Percentiles rank a stretch among this genome's conserved stretches.
Conservation (phyloP, 2,888 invertebrate species). For the Lasioglossum malachurum region DNA sequence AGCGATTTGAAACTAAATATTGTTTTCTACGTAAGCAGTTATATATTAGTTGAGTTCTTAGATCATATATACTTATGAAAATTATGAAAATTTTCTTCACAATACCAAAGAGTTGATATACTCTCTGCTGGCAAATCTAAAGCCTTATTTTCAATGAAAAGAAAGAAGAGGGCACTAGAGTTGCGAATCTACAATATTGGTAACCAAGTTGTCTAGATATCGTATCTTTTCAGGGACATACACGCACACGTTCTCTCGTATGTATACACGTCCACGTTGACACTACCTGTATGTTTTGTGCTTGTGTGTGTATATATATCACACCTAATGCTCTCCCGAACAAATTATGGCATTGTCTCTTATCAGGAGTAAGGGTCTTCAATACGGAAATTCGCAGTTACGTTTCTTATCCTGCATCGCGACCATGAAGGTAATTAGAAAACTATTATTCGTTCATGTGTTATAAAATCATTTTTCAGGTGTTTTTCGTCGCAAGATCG, state of each 20-base stretch:
- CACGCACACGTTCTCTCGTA: background rate
- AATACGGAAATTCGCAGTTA: slow-evolving; percentile 78
- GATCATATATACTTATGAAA: too few relatives aligned
- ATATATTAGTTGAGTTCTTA: too few relatives aligned
- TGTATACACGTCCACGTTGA: slow-evolving; percentile 14
- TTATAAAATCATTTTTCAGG: background rate
- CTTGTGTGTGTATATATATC: slow-evolving; percentile 50
- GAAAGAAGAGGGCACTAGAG: slow-evolving; percentile 32
- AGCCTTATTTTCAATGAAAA: background rate
- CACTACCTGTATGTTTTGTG: slow-evolving; percentile 44
- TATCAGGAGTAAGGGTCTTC: slow-evolving; percentile 77
- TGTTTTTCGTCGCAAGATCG: background rate
- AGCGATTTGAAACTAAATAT: too few relatives aligned
- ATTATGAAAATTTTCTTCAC: too few relatives aligned
- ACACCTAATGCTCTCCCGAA: slow-evolving; percentile 67
- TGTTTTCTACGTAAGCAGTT: too few relatives aligned
- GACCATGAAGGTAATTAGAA: slow-evolving; percentile 81
- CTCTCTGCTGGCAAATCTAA: background rate
- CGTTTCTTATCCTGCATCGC: slow-evolving; percentile 78
- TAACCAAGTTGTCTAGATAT: slow-evolving; percentile 55
- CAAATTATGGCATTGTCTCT: slow-evolving; percentile 83
- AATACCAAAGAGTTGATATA: too few relatives aligned
- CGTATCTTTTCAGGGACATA: slow-evolving; percentile 46
- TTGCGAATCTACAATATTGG: slow-evolving; percentile 48
- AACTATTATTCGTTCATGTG: slow-evolving; percentile 26